A percentile compares a stretch with the other conserved stretches of the same genome.
Conservation (phyloP, 2,888 invertebrate species). For the Mythimna impura region DNA sequence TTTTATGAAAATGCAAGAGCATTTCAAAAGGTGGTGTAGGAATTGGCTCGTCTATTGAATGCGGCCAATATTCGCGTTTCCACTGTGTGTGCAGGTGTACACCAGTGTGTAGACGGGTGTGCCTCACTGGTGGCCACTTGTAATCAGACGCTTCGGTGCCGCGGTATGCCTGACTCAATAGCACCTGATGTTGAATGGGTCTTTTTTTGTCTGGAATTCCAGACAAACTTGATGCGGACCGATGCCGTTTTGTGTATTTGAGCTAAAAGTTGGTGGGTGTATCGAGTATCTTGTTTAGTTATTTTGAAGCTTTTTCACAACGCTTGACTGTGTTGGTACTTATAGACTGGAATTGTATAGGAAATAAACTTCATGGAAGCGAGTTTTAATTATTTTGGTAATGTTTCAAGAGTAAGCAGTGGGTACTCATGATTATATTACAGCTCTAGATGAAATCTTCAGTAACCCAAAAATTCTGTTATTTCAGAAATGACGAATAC, state of each 20-base stretch:
- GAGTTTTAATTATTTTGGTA: too few relatives aligned
- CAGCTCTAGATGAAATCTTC: too few relatives aligned
- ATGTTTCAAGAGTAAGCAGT: too few relatives aligned
- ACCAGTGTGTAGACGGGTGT: background rate
- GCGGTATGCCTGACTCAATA: background rate
- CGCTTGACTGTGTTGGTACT: background rate
- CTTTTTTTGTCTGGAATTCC: background rate
- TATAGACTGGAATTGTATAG: background rate
- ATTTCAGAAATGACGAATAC: too few relatives aligned
- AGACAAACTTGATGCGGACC: background rate
- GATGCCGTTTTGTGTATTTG: background rate
- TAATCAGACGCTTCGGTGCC: background rate
- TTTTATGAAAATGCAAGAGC: background rate
- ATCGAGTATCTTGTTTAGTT: background rate
- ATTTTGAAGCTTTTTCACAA: background rate
- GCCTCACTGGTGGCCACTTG: background rate
- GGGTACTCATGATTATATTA: too few relatives aligned
- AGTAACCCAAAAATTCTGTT: too few relatives aligned
- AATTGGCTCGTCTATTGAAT: background rate
- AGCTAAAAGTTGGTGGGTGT: background rate
- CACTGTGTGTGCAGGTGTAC: background rate
- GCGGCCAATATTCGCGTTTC: background rate
- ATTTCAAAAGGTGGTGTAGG: background rate
- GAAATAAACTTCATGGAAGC: background rate
- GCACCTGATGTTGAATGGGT: slow-evolving; percentile 16